These are phyloP conservation scores for Actinernus sp. DNA, from an alignment of 92 coral and sea anemone genomes.

Conservation along the genomic window DNA sequence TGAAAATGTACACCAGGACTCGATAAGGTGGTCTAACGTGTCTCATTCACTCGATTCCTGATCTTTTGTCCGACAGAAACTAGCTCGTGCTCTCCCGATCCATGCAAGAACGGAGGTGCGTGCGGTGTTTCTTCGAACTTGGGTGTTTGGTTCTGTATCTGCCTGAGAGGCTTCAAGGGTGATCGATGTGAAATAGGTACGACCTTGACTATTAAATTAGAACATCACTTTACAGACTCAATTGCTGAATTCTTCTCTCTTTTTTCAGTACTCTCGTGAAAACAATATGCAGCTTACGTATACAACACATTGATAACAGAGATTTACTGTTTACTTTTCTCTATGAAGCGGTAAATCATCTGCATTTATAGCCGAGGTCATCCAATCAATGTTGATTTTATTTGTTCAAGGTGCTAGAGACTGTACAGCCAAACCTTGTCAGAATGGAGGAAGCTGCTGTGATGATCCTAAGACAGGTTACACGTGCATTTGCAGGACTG, in stretches of 20 bases:
- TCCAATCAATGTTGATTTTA: no score
- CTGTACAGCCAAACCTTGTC: constrained; percentile 30
- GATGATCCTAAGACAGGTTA: constrained; percentile 18
- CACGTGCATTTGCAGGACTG: constrained; percentile 6
- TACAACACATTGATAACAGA: no score
- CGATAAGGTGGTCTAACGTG: background rate
- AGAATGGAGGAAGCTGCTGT: constrained; percentile 40
- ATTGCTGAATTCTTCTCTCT: no score
- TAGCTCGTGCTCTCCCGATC: constrained; percentile 4
- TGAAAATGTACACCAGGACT: no score
- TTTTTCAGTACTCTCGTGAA: no score
- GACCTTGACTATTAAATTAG: no score
- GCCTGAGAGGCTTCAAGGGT: constrained; percentile 16
- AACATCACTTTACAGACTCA: no score
- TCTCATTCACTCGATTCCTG: background rate
- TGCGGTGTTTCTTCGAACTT: constrained; percentile 3
- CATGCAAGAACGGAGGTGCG: constrained; percentile 15
- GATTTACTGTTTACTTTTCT: no score
- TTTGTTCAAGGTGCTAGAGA: background rate
- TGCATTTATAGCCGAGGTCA: no score
- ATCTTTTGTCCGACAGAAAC: constrained; percentile 2
- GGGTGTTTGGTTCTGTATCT: constrained; percentile 34
- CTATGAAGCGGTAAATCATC: no score
- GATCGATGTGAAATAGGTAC: constrained; percentile 38
- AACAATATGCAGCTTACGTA: no score